Evolutionary conservation across 2,888 invertebrate genomes (phyloP), one percentile per base, ranked within the genome.

Genomic region (Helicoverpa assulta): DNA sequence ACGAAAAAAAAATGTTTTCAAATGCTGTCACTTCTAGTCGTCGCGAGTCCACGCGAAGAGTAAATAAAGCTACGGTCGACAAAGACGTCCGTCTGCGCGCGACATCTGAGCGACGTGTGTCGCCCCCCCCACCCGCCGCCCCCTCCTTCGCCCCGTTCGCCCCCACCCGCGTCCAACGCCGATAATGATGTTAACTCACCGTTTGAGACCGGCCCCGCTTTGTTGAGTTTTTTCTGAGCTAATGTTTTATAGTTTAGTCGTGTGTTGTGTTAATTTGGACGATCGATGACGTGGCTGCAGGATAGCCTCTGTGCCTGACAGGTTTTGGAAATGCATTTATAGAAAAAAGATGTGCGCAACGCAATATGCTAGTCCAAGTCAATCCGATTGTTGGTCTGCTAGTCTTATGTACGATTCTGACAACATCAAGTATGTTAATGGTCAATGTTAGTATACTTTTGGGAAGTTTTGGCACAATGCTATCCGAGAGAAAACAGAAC

Each of bases 41-140:
- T 86, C 85, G 86, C 89, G 91, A 89, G 91, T 81, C 83, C 66
- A 80, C 87, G 90, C 86, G 85, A 81, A 81, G 91, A 91, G 92
- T 93, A 94, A 95, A 95, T 94, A 95, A 94, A 94, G 92, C 94
- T 92, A 86, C 92, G 93, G 91, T 89, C 92, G 93, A 95, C 95
- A 95, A 95, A 95, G 95, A 95, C 95, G 95, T 95, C 94, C 94
- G 94, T 95, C 95, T 95, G 95, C 85, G 90, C 89, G 92, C 92
- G 95, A 95, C 95, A 93, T 94, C 92, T 95, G 95, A 95, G 95
- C 93, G 95, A 94, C 94, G 93, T 93, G 93, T 94, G 95, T 94
- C 94, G 90, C 92, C 92, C 90, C 89, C 86, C 76, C 61, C 79
- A 74, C 78, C 82, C 82, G 76, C 14, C 65, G 80, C 76, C 64